Evolutionary conservation across 2,797 vertebrate species (phyloP), one percentile per base, ranked within the genome.

Genomic region (Poecilia wingei): DNA sequence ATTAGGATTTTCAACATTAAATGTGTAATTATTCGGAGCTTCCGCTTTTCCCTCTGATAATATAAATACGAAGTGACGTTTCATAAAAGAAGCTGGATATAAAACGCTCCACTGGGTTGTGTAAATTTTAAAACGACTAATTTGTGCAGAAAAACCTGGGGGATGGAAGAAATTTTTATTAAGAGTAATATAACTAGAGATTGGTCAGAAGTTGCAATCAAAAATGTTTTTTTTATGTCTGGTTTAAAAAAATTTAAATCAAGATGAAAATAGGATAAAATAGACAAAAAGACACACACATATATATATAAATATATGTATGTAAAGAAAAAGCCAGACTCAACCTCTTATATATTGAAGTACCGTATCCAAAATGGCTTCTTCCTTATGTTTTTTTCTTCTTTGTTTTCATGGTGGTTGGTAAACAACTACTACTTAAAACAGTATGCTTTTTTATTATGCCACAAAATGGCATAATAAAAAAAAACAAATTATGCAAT

Each of bases 1-100:
- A 69, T 69, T 69, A n/a, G 66, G 39, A 45, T 28, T n/a, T 45
- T 70, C 22, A 45, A 22, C 68, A n/a, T 45, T 45, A 70, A 45
- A 70, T 16, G 68, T 45, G 68, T 70, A 45, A 70, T 70, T 70
- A 70, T 70, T 70, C 41, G n/a, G 39, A 70, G 25, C 39, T 70
- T 70, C 2, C 45, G 8, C 22, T 43, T 69, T 68, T 68, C 22
- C 3, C 66, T 68, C 66, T 41, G 66, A 43, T 43, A 43, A n/a
- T 69, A 69, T 43, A 69, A 45, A 69, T 69, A 43, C 39, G 22
- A 43, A 43, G 43, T 69, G 4, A n/a, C 39, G 2, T 69, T 69
- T 41, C 4, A 69, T 69, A 69, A 69, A 43, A 45, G 66, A 69
- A 41, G 20, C 36, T 28, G 22, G 36, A 43, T 22, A 66, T 25